Conservation (phyloP, 1,140 invertebrate species). For the Macrocentrus cingulum region DNA sequence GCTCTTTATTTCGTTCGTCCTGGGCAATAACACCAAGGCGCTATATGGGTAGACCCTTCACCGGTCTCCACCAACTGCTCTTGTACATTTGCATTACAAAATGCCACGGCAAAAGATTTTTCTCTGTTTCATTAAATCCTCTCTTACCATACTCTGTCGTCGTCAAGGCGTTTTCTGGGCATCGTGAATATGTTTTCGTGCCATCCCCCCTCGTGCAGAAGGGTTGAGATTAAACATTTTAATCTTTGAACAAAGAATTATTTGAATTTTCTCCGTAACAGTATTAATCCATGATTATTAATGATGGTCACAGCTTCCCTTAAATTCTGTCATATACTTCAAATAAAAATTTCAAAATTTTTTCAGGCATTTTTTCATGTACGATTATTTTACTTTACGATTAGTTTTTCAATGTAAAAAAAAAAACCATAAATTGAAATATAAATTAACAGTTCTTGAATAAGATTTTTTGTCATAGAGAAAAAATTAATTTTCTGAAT, state of each 20-base stretch:
- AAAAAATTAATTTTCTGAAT: too few relatives aligned
- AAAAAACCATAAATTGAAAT: too few relatives aligned
- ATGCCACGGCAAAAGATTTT: slow-evolving; percentile 31
- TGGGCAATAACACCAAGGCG: slow-evolving; percentile 16
- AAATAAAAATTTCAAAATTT: too few relatives aligned
- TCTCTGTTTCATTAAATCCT: slow-evolving; percentile 44
- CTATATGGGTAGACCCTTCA: slow-evolving; percentile 8
- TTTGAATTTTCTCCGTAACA: too few relatives aligned
- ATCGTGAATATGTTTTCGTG: slow-evolving; percentile 23
- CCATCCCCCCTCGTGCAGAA: slow-evolving; percentile 15
- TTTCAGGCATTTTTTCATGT: too few relatives aligned
- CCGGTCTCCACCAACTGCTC: not conserved
- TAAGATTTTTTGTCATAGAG: too few relatives aligned
- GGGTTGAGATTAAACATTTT: slow-evolving; percentile 39
- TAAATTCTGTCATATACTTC: too few relatives aligned
- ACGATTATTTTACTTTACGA: too few relatives aligned
- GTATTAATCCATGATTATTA: too few relatives aligned
- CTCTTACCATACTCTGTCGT: slow-evolving; percentile 18
- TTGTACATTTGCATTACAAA: slow-evolving; percentile 46
- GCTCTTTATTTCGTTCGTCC: slow-evolving; percentile 42
- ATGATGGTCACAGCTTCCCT: too few relatives aligned
- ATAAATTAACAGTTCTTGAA: too few relatives aligned
- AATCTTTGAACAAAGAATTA: slow-evolving; percentile 27
- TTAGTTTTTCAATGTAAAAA: too few relatives aligned
- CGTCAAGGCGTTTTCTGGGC: not conserved